Evolutionary conservation across 2,113 vertebrate species (phyloP).

Genomic region (Podarcis raffonei): DNA sequence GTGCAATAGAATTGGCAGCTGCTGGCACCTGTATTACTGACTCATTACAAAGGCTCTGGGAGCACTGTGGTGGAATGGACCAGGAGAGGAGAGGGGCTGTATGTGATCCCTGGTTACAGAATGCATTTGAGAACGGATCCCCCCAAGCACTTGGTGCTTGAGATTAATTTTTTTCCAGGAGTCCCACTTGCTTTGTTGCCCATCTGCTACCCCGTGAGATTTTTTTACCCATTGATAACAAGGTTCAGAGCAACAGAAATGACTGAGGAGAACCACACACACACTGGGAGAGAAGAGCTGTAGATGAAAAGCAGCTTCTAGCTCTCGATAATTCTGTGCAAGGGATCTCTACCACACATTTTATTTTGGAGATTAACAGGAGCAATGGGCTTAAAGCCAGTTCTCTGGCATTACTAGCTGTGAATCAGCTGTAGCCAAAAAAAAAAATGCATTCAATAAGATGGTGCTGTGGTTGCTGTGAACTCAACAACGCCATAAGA

Average conservation of each 20-base stretch:
- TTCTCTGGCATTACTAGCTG: background rate
- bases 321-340: accelerated
- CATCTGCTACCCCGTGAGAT: background rate
- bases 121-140: background rate
- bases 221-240: constrained; percentile 12
- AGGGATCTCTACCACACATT: background rate
- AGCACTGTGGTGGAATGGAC: background rate
- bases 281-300: constrained; percentile 37
- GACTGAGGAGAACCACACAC: constrained; percentile 24
- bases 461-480: background rate
- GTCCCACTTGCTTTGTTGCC: background rate
- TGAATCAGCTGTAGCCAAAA: background rate
- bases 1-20: constrained; percentile 56
- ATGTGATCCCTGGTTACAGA: background rate
- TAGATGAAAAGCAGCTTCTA: constrained; percentile 18
- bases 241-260: constrained; percentile 25
- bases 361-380: background rate
- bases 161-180: background rate
- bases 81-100: constrained; percentile 7
- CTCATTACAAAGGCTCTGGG: constrained; percentile 60
- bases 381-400: background rate
- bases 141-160: too few species aligned
- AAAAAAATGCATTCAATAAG: background rate
- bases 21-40: constrained; percentile 59
- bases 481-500: background rate